A percentile compares a stretch with the other conserved stretches of the same genome.
Conservation (phyloP, 2,113 vertebrate species). For the Maccullochella peelii region DNA sequence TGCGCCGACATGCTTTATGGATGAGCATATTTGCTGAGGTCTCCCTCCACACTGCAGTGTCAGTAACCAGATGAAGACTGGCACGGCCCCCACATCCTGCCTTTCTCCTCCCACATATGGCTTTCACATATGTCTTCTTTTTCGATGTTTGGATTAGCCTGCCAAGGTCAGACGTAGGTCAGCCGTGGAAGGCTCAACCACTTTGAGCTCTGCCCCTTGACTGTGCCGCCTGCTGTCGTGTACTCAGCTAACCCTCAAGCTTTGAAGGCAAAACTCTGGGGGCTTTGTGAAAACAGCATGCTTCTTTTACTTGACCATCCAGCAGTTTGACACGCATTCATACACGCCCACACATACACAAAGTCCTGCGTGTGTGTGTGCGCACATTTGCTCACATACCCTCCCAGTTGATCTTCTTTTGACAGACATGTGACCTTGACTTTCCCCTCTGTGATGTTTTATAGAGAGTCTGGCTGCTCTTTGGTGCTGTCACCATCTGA, state of each 20-base stretch:
- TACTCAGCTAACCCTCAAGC: conserved; percentile 44
- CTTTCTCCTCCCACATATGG: conserved; percentile 66
- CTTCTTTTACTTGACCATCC: conserved; percentile 49
- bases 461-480: conserved; percentile 55
- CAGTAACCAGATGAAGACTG: conserved; percentile 74
- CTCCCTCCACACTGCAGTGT: conserved; percentile 62
- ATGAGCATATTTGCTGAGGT: conserved; percentile 71
- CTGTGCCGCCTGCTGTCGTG: conserved; percentile 58
- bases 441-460: conserved; percentile 67
- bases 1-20: conserved; percentile 74
- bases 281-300: conserved; percentile 45
- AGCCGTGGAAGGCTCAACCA: conserved; percentile 37
- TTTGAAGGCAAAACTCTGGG: conserved; percentile 44
- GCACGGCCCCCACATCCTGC: conserved; percentile 66
- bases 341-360: not conserved
- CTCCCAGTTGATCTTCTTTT: conserved; percentile 53
- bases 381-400: conserved; percentile 23
- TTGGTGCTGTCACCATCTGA: conserved; percentile 71
- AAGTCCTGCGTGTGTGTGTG: not conserved
- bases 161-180: conserved; percentile 69
- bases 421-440: conserved; percentile 78
- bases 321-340: conserved; percentile 53
- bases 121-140: conserved; percentile 70
- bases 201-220: conserved; percentile 41
- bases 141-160: conserved; percentile 52